Evolutionary conservation across 2,113 vertebrate genomes (phyloP).

Genomic region (Lycaon pictus): DNA sequence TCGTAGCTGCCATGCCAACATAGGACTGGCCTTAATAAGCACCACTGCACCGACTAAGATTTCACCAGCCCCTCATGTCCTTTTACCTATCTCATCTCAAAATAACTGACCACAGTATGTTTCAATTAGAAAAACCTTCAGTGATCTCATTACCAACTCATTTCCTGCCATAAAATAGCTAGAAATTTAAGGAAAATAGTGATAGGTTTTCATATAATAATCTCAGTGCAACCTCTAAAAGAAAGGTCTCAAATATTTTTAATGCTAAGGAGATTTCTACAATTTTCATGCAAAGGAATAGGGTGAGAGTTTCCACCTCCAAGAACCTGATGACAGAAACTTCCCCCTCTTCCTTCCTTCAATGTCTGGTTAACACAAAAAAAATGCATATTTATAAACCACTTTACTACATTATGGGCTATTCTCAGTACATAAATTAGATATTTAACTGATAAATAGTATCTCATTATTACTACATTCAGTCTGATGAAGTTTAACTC

Average conservation of each 20-base stretch:
- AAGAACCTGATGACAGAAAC: background rate
- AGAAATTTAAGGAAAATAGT: background rate
- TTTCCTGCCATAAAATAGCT: background rate
- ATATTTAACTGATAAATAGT: background rate
- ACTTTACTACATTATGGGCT: background rate
- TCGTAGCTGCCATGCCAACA: background rate
- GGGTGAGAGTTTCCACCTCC: background rate
- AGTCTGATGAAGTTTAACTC: background rate
- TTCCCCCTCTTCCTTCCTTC: background rate
- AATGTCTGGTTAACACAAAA: background rate
- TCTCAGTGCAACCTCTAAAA: background rate
- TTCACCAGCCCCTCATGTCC: background rate
- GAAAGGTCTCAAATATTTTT: background rate
- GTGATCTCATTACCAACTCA: background rate
- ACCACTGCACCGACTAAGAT: background rate
- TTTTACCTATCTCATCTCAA: background rate
- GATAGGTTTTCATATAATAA: background rate
- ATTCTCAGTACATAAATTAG: background rate
- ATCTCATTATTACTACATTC: background rate
- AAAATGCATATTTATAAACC: background rate
- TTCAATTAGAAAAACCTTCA: background rate
- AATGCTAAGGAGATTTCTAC: background rate
- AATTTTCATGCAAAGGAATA: background rate
- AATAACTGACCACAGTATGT: background rate
- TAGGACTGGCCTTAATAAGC: background rate